Evolutionary conservation across 1,140 invertebrate genomes (phyloP).

Genomic region (Cylas formicarius): DNA sequence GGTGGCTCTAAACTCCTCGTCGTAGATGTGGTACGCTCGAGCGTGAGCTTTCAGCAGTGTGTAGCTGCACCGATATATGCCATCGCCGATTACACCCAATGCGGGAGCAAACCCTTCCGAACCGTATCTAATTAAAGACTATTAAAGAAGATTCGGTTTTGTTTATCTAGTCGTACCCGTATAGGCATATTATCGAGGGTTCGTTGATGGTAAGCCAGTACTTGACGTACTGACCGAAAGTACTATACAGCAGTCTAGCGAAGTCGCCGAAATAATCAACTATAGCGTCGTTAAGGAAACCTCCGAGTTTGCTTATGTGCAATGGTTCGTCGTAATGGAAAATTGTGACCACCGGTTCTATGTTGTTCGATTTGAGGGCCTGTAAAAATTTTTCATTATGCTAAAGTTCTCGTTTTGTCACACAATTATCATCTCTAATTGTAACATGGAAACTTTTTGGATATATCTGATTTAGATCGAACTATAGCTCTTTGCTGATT

Average conservation of each 20-base stretch:
- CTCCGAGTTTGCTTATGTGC: constrained; percentile 46
- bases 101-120: no score
- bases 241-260: constrained; percentile 23
- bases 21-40: constrained; percentile 31
- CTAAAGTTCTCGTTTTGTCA: no score
- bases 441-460: no score
- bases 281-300: constrained; percentile 12
- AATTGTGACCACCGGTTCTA: constrained; percentile 58
- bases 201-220: constrained; percentile 40
- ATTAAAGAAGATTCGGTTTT: constrained; percentile 24
- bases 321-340: constrained; percentile 67
- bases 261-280: constrained; percentile 32
- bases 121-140: neutral
- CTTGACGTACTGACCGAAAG: constrained; percentile 17
- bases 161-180: constrained; percentile 8
- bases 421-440: no score
- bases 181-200: constrained; percentile 11
- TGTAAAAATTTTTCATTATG: no score
- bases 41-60: constrained; percentile 30
- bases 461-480: no score
- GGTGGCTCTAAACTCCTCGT: constrained; percentile 24
- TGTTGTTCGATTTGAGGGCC: constrained; percentile 46
- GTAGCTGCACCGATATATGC: constrained; percentile 31
- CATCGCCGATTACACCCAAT: constrained; percentile 19
- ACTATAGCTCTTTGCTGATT: no score